Base-by-base conservation (phyloP, 2,113 vertebrate genomes). In the Phasianus colchicus region DNA sequence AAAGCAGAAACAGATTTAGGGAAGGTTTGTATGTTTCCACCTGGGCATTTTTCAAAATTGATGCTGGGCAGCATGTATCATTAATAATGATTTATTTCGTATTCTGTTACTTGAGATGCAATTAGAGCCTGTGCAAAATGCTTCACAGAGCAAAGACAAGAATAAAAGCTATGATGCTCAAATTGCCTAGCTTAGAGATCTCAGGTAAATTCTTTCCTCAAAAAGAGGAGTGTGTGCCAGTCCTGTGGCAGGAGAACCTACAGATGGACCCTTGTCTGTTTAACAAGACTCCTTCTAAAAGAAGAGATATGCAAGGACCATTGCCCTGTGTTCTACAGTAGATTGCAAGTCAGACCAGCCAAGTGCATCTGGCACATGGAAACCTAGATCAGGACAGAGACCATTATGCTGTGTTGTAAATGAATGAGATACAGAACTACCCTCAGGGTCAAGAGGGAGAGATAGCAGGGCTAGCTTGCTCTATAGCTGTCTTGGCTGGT, bases 21-120 rank as follows among this genome's bases (percentile, higher is more conserved):
- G 0, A 0, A 83, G 60, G 18, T 61, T 63, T 66, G 20, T 52
- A 9, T 85, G 7, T 82, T 93, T 83, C 47, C 43, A 88, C 34
- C 8, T 38, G 13, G 16, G 6, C 2, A 2, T 88, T 72, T 91
- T 93, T 79, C 75, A 94, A 91, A 88, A 91, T 40, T 67, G 70
- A 50, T 84, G 10, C 12, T 74, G 42, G n/a, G 19, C 42, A 78
- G 20, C 32, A 21, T 63, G 13, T 86, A 40, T 65, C 22, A 7
- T 75, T 88, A 81, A 55, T 72, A 50, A 86, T 38, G 22, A 80
- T 91, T 75, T 89, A 34, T 72, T 83, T 85, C 55, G 90, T 66
- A 83, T 50, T 92, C 11, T 18, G 34, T 89, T 86, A 77, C 45
- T 77, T 19, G 66, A 70, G 34, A 38, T 78, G 80, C 25, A 81